Evolutionary conservation across 2,888 invertebrate genomes (phyloP), one percentile per base, ranked within the genome.

Genomic region (Carcina quercana): DNA sequence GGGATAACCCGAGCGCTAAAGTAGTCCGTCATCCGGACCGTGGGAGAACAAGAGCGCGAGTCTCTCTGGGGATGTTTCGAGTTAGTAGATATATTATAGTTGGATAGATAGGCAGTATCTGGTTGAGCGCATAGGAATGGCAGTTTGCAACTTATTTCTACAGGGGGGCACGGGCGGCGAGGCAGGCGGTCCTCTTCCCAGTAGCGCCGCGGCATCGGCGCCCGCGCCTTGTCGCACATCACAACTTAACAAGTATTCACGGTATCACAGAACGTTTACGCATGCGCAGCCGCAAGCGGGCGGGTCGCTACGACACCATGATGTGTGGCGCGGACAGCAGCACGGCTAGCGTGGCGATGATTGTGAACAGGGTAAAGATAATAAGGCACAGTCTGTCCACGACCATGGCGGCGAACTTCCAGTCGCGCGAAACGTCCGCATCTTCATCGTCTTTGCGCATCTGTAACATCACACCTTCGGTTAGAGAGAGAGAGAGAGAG

Each of bases 341-440:
- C 88, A 96, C 96, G 87, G 95, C 95, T 88, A 96, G 92, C 85
- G 96, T 96, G 86, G 96, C 95, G 86, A 96, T 91, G 89, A 96
- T 94, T 87, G 96, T 96, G 91, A 96, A 96, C 88, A 95, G 91
- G 87, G 96, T 96, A 92, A 98, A 98, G 89, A 97, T 93, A 89
- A 97, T 96, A 91, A 98, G 94, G 93, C 98, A 98, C 90, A 97
- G 91, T 90, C 97, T 93, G 91, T 98, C 98, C 88, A 98, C 96
- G 87, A 98, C 97, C 96, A 97, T 97, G 85, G 97, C 97, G 84
- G 97, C 97, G 87, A 97, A 98, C 88, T 97, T 97, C 98, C 98
- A 98, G 91, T 97, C 97, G 87, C 95, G 94, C 82, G 96, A 93
- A 79, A 96, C 89, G 84, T 95, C 95, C 82, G 93, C 91, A 67